A percentile compares a stretch with the other conserved stretches of the same genome.
Conservation (phyloP, 1,140 invertebrate species). For the Cyphomyrmex costatus region DNA sequence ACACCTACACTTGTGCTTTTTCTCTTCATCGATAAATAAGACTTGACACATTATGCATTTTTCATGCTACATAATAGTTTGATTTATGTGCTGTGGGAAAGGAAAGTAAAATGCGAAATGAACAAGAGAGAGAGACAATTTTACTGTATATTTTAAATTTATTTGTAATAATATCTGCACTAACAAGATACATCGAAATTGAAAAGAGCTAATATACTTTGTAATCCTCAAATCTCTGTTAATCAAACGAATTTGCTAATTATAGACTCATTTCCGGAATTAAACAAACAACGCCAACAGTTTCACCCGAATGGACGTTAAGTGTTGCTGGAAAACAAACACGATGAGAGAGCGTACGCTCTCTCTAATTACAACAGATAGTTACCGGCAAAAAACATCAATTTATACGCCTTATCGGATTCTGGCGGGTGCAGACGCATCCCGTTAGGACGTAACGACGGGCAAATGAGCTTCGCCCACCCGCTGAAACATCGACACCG, state of each 20-base stretch:
- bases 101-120: conserved; percentile 3
- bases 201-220: background rate
- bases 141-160: background rate
- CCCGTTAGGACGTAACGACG: conserved; percentile 57
- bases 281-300: conserved; percentile 16
- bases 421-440: background rate
- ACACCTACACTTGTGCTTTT: background rate
- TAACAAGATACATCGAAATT: background rate
- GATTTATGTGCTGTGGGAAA: too few relatives aligned
- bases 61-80: background rate
- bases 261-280: conserved; percentile 5
- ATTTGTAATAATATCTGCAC: background rate
- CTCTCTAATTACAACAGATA: conserved; percentile 47
- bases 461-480: conserved; percentile 66
- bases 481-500: conserved; percentile 61
- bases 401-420: conserved; percentile 65
- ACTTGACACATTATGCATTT: background rate
- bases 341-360: background rate
- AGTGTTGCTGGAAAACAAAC: conserved; percentile 21
- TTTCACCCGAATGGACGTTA: background rate
- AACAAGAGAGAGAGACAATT: background rate
- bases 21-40: background rate
- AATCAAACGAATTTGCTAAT: conserved; percentile 18
- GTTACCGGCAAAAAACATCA: conserved; percentile 61
- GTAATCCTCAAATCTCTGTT: background rate